Percentiles rank a stretch among this genome's conserved stretches.
Conservation (phyloP, 2,888 invertebrate species). For the Tubulanus polymorphus region DNA sequence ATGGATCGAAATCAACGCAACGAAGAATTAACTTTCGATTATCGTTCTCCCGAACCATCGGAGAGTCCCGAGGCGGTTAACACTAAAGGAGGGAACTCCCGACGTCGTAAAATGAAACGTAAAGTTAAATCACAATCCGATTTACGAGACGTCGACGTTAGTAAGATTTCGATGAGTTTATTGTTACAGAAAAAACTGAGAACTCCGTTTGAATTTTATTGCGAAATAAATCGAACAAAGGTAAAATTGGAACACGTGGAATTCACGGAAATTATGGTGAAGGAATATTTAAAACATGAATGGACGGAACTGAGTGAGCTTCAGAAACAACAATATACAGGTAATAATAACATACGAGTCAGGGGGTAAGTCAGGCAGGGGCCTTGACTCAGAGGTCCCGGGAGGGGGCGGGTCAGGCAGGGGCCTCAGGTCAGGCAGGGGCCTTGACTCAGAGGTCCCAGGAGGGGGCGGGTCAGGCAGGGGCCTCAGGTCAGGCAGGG, state of each 20-base stretch:
- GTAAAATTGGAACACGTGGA: conserved; percentile 44
- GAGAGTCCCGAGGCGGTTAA: neutral
- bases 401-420: too few relatives aligned
- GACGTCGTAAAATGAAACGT: conserved; percentile 16
- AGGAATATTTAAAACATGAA: conserved; percentile 34
- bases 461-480: too few relatives aligned
- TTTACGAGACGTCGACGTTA: conserved; percentile 3
- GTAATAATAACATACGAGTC: too few relatives aligned
- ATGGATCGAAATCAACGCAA: conserved; percentile 33
- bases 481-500: too few relatives aligned
- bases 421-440: too few relatives aligned
- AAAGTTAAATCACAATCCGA: conserved; percentile 5
- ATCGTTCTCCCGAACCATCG: conserved; percentile 23
- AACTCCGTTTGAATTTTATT: conserved; percentile 39
- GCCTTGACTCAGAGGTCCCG: too few relatives aligned
- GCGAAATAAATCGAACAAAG: conserved; percentile 36
- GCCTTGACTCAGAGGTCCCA: too few relatives aligned
- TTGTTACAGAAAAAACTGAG: neutral
- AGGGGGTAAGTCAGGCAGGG: too few relatives aligned
- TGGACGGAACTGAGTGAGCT: conserved; percentile 42
- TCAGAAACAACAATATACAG: conserved; percentile 23
- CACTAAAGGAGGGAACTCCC: conserved; percentile 7
- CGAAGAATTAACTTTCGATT: conserved; percentile 40
- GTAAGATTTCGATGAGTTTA: neutral
- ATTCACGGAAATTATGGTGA: conserved; percentile 33